Evolutionary conservation across 2,113 vertebrate genomes (phyloP).

Genomic region (Felis chaus): DNA sequence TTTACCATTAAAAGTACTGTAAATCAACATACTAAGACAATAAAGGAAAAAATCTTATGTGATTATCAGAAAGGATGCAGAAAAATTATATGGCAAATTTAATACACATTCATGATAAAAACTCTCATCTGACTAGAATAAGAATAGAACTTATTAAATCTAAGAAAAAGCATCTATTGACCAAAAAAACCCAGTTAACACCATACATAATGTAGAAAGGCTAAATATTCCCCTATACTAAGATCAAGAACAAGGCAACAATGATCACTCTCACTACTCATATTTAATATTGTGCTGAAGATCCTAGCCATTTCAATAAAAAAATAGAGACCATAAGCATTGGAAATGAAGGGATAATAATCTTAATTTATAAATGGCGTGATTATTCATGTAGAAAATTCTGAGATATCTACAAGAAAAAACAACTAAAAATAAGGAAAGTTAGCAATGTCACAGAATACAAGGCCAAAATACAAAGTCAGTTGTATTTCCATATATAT

Average conservation of each 20-base stretch:
- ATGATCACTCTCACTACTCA: not conserved
- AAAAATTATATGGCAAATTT: not conserved
- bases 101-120: not conserved
- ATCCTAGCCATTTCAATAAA: not conserved
- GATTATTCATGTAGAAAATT: not conserved
- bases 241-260: not conserved
- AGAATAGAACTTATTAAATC: not conserved
- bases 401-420: not conserved
- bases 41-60: not conserved
- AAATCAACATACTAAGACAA: not conserved
- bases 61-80: not conserved
- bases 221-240: not conserved
- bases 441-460: not conserved
- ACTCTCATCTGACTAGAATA: not conserved
- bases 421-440: not conserved
- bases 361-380: not conserved
- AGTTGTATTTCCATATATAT: not conserved
- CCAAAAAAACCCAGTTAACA: not conserved
- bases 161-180: not conserved
- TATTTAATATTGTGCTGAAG: not conserved
- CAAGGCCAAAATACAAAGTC: not conserved
- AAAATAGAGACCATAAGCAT: not conserved
- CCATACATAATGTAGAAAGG: not conserved
- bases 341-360: not conserved
- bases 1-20: not conserved